These are phyloP conservation scores for Oryzias celebensis DNA, from an alignment of 2,113 vertebrate species.

Conservation along the genomic window DNA sequence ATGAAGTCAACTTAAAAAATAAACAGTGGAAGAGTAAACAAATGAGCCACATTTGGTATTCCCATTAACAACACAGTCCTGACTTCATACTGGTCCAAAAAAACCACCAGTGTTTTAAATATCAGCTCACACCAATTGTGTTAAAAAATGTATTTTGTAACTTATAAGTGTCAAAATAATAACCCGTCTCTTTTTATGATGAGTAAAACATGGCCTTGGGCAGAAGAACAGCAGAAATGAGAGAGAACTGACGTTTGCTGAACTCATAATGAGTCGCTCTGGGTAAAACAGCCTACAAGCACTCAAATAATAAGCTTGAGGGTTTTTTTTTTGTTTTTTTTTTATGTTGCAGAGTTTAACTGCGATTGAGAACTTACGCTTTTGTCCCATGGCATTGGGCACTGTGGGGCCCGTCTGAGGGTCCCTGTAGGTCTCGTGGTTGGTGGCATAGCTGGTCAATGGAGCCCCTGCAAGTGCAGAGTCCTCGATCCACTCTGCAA, in stretches of 20 bases:
- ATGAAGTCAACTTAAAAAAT: not conserved
- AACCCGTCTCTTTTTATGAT: constrained; percentile 25
- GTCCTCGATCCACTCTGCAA: constrained; percentile 95
- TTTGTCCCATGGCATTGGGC: constrained; percentile 73
- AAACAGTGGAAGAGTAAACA: not conserved
- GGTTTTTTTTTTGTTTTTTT: not conserved
- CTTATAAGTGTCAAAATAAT: constrained; percentile 21
- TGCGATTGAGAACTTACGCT: constrained; percentile 67
- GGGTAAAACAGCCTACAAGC: constrained; percentile 19
- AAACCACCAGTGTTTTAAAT: too few species aligned
- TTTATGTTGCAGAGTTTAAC: not conserved
- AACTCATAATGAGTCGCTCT: constrained; percentile 37
- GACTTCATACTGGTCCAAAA: too few species aligned
- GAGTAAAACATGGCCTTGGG: constrained; percentile 32
- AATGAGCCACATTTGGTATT: not conserved
- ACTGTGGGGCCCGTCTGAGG: constrained; percentile 71
- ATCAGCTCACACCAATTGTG: not conserved
- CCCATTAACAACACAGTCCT: too few species aligned
- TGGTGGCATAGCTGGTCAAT: constrained; percentile 83
- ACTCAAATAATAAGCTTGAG: constrained; percentile 2
- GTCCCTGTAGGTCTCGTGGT: constrained; percentile 90
- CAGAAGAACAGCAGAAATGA: constrained; percentile 25
- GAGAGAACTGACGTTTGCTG: constrained; percentile 13
- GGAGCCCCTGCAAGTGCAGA: constrained; percentile 84
- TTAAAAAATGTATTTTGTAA: constrained; percentile 12